Percentiles rank a stretch among this genome's conserved stretches.
phyloP scores from a whole-genome alignment of 2,797 vertebrate species.

The Balearica regulorum region DNA sequence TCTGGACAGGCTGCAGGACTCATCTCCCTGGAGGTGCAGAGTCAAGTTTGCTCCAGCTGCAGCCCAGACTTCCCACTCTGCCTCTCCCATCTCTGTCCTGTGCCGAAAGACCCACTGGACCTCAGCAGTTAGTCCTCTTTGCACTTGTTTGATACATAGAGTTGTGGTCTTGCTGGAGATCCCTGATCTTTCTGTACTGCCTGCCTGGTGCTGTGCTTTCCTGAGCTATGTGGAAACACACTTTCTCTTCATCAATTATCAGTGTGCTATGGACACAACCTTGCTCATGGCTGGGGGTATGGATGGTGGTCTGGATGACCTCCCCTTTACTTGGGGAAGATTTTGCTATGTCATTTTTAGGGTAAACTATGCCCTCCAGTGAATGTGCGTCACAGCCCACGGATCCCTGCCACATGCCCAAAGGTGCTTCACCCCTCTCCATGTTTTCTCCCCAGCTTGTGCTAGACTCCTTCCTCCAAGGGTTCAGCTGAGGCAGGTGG shows the following conservation, averaged over 20 bases:
- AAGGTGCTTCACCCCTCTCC: neutral
- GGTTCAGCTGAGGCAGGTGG: neutral
- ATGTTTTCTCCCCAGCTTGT: neutral
- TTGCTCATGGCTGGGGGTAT: neutral
- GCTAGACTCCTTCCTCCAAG: neutral
- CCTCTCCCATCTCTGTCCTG: neutral
- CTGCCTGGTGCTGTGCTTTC: neutral
- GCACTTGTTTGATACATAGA: neutral
- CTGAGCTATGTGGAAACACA: neutral
- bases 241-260: neutral
- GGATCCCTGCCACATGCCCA: neutral
- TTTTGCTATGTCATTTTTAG: neutral
- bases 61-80: neutral
- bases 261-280: neutral
- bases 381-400: neutral
- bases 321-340: neutral
- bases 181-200: neutral
- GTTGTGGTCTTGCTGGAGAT: neutral
- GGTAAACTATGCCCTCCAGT: neutral
- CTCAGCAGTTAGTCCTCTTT: neutral
- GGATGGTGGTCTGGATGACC: neutral
- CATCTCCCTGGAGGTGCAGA: neutral
- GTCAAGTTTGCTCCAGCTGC: neutral
- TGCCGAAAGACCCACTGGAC: fast-evolving
- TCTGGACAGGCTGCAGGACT: neutral